These are phyloP conservation scores for Nephrotoma appendiculata DNA, from an alignment of 2,888 invertebrate species.

Conservation along the genomic window DNA sequence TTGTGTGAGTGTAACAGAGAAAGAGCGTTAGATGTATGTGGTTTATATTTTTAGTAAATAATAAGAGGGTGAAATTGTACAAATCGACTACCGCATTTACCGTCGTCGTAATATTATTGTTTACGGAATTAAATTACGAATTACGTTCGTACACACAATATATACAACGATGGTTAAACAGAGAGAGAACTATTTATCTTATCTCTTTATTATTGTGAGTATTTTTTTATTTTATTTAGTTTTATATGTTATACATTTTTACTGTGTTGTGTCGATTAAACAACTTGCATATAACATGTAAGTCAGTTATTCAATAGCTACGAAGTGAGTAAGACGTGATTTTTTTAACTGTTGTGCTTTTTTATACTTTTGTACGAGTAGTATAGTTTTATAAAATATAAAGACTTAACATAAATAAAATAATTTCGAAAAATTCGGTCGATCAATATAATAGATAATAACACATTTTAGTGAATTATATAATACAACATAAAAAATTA, in stretches of 20 bases:
- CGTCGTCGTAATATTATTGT: background rate
- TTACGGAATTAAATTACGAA: background rate
- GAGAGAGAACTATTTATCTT: background rate
- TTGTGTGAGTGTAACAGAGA: background rate
- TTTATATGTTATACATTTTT: background rate
- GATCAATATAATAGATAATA: background rate
- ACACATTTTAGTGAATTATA: background rate
- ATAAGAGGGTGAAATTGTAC: background rate
- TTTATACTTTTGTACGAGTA: constrained; percentile 10
- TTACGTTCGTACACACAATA: background rate
- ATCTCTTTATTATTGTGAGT: background rate
- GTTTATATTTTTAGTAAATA: background rate
- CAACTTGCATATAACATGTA: background rate
- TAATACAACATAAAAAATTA: background rate
- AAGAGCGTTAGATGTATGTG: background rate
- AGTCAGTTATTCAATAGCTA: constrained; percentile 29
- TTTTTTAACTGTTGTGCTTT: constrained; percentile 14
- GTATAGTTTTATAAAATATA: background rate
- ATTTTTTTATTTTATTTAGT: background rate
- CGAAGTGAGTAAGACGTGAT: constrained; percentile 33
- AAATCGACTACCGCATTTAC: constrained; percentile 2
- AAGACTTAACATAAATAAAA: background rate
- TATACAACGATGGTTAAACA: background rate
- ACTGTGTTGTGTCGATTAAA: background rate
- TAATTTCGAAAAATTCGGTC: background rate